Conservation (phyloP, 2,888 invertebrate species). For the Drosophila vallismaia region DNA sequence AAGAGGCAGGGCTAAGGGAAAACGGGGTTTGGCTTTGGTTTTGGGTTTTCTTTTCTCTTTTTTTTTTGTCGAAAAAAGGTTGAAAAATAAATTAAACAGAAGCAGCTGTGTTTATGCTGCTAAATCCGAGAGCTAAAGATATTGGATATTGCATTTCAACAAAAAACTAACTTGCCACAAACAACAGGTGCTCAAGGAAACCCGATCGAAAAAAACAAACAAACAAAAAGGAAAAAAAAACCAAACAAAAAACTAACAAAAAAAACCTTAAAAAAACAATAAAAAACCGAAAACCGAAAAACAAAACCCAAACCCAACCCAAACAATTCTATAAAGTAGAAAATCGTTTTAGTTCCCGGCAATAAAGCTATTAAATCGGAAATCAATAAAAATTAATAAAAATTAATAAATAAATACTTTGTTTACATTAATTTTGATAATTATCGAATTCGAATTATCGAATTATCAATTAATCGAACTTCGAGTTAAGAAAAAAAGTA, state of each 20-base stretch:
- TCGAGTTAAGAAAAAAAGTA: no score
- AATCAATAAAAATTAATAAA: not conserved
- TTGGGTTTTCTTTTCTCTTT: not conserved
- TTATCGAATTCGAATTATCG: no score
- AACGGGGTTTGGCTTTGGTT: not conserved
- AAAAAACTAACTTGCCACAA: not conserved
- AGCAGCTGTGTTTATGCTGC: not conserved
- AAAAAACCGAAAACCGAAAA: no score
- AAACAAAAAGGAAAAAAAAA: not conserved
- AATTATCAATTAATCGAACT: no score
- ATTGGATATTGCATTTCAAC: conserved; percentile 59
- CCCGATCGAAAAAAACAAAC: not conserved
- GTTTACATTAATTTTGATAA: no score
- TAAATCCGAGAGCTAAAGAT: conserved; percentile 28
- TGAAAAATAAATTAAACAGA: not conserved
- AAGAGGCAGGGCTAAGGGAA: not conserved
- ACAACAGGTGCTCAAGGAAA: not conserved
- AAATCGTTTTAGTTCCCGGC: not conserved
- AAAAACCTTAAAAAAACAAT: no score
- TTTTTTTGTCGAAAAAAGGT: not conserved
- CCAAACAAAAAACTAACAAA: not conserved
- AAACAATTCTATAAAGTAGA: no score
- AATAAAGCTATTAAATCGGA: not conserved
- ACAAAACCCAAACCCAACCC: no score
- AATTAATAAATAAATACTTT: no score